A percentile compares a stretch with the other conserved stretches of the same genome.
Conservation (phyloP, 2,113 vertebrate species). For the Suricata suricatta region DNA sequence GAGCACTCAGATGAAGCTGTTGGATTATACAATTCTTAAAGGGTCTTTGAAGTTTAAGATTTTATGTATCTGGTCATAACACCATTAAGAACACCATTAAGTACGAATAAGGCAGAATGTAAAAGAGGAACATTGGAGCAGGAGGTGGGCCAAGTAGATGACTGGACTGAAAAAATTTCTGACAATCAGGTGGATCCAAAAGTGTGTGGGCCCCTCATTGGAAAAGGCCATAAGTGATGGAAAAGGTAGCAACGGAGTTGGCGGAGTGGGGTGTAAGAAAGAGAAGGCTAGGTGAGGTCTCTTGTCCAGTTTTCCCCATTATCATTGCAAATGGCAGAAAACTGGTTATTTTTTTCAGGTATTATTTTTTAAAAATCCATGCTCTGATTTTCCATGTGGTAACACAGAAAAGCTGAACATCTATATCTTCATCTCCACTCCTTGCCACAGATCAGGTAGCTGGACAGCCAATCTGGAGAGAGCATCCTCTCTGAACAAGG, state of each 20-base stretch:
- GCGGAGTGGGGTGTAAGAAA: neutral
- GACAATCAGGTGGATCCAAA: neutral
- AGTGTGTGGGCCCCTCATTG: neutral
- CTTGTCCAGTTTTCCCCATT: neutral
- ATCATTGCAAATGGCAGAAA: neutral
- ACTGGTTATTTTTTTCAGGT: neutral
- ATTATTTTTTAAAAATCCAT: neutral
- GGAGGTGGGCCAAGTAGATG: neutral
- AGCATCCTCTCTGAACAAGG: neutral
- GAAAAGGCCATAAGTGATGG: neutral
- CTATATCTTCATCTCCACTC: fast-evolving
- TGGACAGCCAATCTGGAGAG: neutral
- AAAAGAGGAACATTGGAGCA: neutral
- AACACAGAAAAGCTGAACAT: neutral
- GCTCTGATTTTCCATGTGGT: neutral
- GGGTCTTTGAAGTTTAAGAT: neutral
- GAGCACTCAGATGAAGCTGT: neutral
- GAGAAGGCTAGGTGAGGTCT: neutral
- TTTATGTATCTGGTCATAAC: neutral
- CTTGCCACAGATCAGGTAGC: neutral
- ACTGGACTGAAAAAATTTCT: neutral
- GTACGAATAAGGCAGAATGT: neutral
- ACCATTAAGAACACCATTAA: neutral
- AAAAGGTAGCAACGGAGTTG: neutral
- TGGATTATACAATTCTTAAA: neutral